Evolutionary conservation across 2,113 vertebrate genomes (phyloP), one percentile per base, ranked within the genome.

Genomic region (Eupsittula cactorum): DNA sequence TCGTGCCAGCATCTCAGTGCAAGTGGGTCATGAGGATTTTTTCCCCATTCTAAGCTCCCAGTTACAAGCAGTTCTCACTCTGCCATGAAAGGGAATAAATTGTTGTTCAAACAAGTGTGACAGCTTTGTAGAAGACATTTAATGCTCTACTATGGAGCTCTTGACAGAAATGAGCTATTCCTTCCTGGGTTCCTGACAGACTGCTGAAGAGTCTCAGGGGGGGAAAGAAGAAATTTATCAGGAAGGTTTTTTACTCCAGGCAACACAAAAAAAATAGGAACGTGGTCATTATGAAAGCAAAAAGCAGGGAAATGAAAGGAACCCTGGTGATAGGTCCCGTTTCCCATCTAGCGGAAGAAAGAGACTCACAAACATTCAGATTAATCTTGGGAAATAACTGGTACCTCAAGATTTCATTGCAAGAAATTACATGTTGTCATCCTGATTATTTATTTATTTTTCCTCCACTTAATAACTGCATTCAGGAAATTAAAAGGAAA

Each of bases 111-210:
- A 96, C 29, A 39, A 73, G 82, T 53, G 16, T 50, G 74, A 91
- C 82, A 76, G 21, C 76, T 74, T 93, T 87, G 96, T 92, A 89
- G 93, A 91, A 95, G 90, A 89, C 81, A 64, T 94, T 88, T 92
- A 93, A 82, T 95, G 50, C 86, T 82, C 44, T 96, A 96, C 93
- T 88, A 73, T 8, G 82, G 83, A 95, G 74, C 94, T 94, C 91
- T 90, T 93, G 95, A 97, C 97, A 97, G 97, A 97, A 97, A 95
- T 87, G 93, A 95, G 79, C 85, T 94, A 53, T 93, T 97, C 93
- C 90, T 89, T 82, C 86, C 95, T 85, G 92, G 82, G 93, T 90
- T 96, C 46, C 94, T 96, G 97, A 97, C 95, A 97, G 93, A 73
- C 90, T 95, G 91, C 88, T 86, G 89, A 77, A 89, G 62, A 91